Evolutionary conservation across 2,888 invertebrate genomes (phyloP), one percentile per base, ranked within the genome.

Genomic region (Steromphala cineraria): DNA sequence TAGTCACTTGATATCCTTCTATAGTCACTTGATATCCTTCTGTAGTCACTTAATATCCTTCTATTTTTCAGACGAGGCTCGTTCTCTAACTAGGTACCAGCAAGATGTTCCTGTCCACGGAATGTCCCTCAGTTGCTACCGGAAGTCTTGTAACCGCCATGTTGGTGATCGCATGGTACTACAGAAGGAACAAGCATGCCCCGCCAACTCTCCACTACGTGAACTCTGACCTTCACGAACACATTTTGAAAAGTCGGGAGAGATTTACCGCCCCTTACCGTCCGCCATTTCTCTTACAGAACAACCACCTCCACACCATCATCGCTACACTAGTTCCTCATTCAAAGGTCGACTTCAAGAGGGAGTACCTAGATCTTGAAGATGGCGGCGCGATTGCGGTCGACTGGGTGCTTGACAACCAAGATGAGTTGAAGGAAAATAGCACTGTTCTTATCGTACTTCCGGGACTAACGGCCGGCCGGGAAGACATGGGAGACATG

Each of bases 381-480:
- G 89, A 89, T 71, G 67, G 80, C 10, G 89, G 89, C 15, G 28
- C 84, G 0, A 80, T 89, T 15, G 86, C 86, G 0, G 75, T 89
- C 28, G 89, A 89, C 81, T 89, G 89, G 89, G 81, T 81, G 0
- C 75, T 80, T 8, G 80, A 77, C 10, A 55, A 62, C 13, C n/a
- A 24, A 8, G 24, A 31, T 24, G 15, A 0, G 40, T 78, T 19
- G 15, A 19, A 2, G 62, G 79, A 17, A 19, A 21, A 53, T 13
- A 81, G 78, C 46, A 81, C 85, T 2, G 71, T 89, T 15, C n/a
- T 89, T 7, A 53, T 89, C 7, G 31, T 89, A 3, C 19, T 89
- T 3, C 88, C 89, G 7, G 86, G 84, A 4, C 53, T 87, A 53
- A 82, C 81, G n/a, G 83, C 82, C 5, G 83, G 82, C 76, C 85